Conservation (phyloP, 2,113 vertebrate species). For the Mormyrus lacerda region DNA sequence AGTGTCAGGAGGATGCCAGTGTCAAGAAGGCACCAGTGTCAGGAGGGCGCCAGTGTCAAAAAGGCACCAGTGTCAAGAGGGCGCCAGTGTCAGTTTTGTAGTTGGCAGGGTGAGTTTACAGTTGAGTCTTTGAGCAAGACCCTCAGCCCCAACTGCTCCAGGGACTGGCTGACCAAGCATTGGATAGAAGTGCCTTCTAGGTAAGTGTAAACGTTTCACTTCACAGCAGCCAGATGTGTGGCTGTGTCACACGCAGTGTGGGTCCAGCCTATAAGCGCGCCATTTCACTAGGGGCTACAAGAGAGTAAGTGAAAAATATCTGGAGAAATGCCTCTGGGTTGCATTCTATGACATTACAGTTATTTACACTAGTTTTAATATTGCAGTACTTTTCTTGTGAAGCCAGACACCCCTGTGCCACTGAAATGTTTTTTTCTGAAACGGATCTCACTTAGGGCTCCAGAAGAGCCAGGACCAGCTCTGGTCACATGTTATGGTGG, state of each 20-base stretch:
- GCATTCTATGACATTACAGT: background rate
- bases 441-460: accelerated
- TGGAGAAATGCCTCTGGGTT: background rate
- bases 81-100: background rate
- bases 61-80: too few species aligned
- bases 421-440: background rate
- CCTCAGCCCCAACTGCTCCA: background rate
- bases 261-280: background rate
- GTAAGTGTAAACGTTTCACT: background rate
- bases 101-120: background rate
- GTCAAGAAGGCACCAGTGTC: too few species aligned
- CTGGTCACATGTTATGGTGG: background rate
- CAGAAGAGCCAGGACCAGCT: background rate
- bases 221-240: background rate
- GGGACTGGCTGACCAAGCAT: background rate
- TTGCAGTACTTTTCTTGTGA: background rate
- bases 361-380: background rate
- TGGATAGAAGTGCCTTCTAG: background rate
- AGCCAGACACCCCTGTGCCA: background rate
- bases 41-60: too few species aligned
- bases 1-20: too few species aligned
- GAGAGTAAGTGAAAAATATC: background rate
- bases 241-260: background rate
- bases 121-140: background rate
- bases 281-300: background rate